Base-by-base conservation (phyloP, 2,113 vertebrate genomes). In the Apteryx owenii region DNA sequence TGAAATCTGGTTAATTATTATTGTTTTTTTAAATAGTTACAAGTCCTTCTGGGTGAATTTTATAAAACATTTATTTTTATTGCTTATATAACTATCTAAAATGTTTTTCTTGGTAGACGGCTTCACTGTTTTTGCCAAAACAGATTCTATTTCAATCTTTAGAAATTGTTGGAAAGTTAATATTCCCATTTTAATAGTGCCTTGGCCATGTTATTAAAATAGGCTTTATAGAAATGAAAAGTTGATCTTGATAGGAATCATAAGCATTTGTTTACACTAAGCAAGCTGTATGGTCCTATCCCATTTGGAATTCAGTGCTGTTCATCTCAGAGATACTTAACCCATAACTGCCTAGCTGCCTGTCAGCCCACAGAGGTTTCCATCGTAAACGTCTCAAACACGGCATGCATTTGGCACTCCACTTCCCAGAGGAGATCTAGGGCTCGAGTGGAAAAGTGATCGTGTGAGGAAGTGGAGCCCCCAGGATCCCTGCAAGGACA, bases 21-120 rank as follows among this genome's bases (percentile, higher is more conserved):
- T 95, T 97, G 79, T 78, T 38, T 93, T 96, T 96, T 97, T 94
- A 83, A 97, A 94, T 98, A 84, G 81, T 91, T 97, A 76, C 88
- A 95, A 98, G 92, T 95, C 95, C 86, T 98, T 95, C 96, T 97
- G 97, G 94, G 84, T 97, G 87, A 84, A 96, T 97, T 97, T 97
- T 96, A 96, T 97, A 97, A 97, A 98, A 96, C 96, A 91, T 98
- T 98, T 97, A 92, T 98, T 98, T 98, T 98, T 98, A 96, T 96
- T 97, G 88, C 97, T 98, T 98, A 97, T 89, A 91, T 98, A 98
- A 98, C 97, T 93, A 89, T 90, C 97, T 97, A 97, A 97, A 98
- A 79, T 98, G 97, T 98, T 98, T 98, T 98, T 81, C 90, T 98
- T 98, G 97, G 97, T 98, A 91, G 94, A 70, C 83, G 93, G 62